A percentile compares a stretch with the other conserved stretches of the same genome.
Conservation (phyloP, 2,797 vertebrate species). For the Poeciliopsis gracilis region DNA sequence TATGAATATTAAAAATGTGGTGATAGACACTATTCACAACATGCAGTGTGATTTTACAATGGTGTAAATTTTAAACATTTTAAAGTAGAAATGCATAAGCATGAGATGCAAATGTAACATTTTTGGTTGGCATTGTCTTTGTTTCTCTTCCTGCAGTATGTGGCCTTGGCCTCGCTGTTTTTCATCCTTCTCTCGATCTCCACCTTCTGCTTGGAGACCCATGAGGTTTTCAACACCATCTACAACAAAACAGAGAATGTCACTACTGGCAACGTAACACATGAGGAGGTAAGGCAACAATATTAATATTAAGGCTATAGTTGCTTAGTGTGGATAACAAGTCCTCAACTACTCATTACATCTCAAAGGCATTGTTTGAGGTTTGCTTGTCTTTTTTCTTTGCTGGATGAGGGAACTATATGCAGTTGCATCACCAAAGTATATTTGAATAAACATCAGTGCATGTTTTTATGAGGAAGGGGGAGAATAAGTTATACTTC, state of each 20-base stretch:
- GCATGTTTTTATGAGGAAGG: background rate
- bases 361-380: background rate
- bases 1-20: conserved; percentile 14
- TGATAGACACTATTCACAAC: background rate
- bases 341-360: background rate
- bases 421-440: background rate
- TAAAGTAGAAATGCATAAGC: background rate
- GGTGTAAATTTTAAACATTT: conserved; percentile 11
- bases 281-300: conserved; percentile 79
- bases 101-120: conserved; percentile 4
- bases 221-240: conserved; percentile 97
- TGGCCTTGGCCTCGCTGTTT: conserved; percentile 95
- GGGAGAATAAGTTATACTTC: background rate
- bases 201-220: conserved; percentile 99
- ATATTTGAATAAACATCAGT: background rate
- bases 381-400: background rate
- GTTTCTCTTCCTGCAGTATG: conserved; percentile 84
- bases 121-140: conserved; percentile 44
- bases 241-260: conserved; percentile 97
- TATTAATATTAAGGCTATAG: background rate
- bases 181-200: conserved; percentile 99
- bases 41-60: background rate
- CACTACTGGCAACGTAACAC: conserved; percentile 87
- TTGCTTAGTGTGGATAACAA: background rate
- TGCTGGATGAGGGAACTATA: background rate